Base-by-base conservation (phyloP, 2,888 invertebrate species). In the Achlya flavicornis region DNA sequence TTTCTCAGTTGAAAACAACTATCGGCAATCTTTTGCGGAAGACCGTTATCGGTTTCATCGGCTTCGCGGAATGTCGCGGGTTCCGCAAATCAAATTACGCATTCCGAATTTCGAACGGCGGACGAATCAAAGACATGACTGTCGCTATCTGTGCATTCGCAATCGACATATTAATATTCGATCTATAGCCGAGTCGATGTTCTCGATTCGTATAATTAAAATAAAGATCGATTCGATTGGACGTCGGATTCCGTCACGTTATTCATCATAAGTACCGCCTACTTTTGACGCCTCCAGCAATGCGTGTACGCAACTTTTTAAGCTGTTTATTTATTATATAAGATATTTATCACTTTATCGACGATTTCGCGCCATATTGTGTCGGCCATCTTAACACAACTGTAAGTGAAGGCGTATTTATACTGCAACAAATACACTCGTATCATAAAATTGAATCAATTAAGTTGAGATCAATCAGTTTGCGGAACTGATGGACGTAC, bases 191-290 rank as follows among this genome's bases (percentile, higher is more conserved):
- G 88, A 84, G 82, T 84, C 86, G 90, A 90, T 90, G 90, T 90
- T 88, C 86, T 87, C 90, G 90, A 91, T 91, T 92, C 90, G 90
- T 91, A 92, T 92, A 92, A 92, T 92, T 92, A 92, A 91, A 91
- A 91, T 89, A 85, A 90, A 91, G 91, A 92, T 92, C 86, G 87
- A 88, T 91, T 78, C 85, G 91, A 92, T 92, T 91, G 91, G 90
- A 81, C 79, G 86, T 80, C 85, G 89, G 90, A 91, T 91, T 89
- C 90, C 91, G 90, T 91, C 91, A 91, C 91, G 91, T 91, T 88
- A 86, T 87, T 87, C 89, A 90, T 91, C 91, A 88, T 83, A 85
- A 84, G 89, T 83, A 79, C 89, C 92, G 91, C 92, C 92, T 87
- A 89, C 91, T 92, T 92, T 92, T 90, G 89, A 92, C 92, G 92